These are phyloP conservation scores for Electrona antarctica DNA, from an alignment of 2,113 vertebrate genomes.

Conservation along the genomic window DNA sequence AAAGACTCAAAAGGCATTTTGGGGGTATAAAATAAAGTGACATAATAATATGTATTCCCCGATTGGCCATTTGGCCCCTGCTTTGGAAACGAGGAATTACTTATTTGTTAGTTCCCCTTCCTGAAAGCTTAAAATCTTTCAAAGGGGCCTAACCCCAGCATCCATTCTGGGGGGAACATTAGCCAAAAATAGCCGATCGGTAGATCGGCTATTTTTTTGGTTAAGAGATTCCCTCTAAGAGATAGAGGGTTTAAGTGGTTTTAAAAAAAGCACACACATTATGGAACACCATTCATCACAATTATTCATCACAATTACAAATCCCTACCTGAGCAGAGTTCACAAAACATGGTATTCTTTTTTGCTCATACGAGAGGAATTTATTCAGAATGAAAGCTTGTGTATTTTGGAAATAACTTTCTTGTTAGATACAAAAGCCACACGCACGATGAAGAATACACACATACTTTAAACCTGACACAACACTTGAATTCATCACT, in stretches of 20 bases:
- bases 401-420: slow-evolving; percentile 17
- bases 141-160: too few species aligned
- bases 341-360: background rate
- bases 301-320: background rate
- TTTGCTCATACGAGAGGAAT: background rate
- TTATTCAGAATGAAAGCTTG: slow-evolving; percentile 38
- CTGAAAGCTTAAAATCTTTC: too few species aligned
- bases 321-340: slow-evolving; percentile 5
- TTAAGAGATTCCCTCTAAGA: too few species aligned
- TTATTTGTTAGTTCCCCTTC: too few species aligned
- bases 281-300: background rate
- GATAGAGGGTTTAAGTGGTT: background rate
- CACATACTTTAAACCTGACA: slow-evolving; percentile 33
- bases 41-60: too few species aligned
- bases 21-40: too few species aligned
- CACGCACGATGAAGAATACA: slow-evolving; percentile 29
- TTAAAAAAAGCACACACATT: background rate
- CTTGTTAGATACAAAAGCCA: slow-evolving; percentile 55
- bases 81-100: too few species aligned
- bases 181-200: too few species aligned
- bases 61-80: too few species aligned
- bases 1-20: too few species aligned
- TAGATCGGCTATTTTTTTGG: too few species aligned
- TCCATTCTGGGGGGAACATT: too few species aligned
- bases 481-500: slow-evolving; percentile 30